Base-by-base conservation (phyloP, 1,140 invertebrate genomes). In the Lepidurus packardi region DNA sequence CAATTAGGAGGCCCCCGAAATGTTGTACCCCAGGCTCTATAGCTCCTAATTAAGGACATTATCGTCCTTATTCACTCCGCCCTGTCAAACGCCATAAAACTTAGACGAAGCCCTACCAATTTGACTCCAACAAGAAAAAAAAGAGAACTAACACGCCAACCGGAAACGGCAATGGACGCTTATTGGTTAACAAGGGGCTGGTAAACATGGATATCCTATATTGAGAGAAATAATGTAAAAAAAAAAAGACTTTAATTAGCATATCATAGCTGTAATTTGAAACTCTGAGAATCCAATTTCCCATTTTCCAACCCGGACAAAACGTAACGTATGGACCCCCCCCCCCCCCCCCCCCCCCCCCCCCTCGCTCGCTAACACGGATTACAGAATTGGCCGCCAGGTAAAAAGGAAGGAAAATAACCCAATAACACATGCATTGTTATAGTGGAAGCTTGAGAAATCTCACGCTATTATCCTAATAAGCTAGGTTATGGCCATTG, bases 391-490 rank as follows among this genome's bases (percentile, higher is more conserved):
- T 34, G 34, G 34, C 34, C 34, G 34, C 34, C 34, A 34, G 34
- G 34, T 34, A 34, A 34, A 34, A 21, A 65, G 53, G 53, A 65
- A 65, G 53, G 53, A 47, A 65, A 65, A n/a, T 65, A 13, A 65
- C 53, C 21, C 21, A 65, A n/a, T 65, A 21, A 21, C 16, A 65
- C 21, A 65, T 65, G 6, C 16, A n/a, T n/a, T 13, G 21, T 65
- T 13, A 21, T 16, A n/a, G 53, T 10, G 21, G 16, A 65, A 65
- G 53, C 53, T 65, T 16, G 53, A 65, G 53, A 65, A 65, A 65
- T 65, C 53, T 65, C 53, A 65, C 53, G 53, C 53, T 65, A 65
- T 65, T 65, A 65, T 65, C 53, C 53, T 65, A 65, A 65, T 65
- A 65, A 65, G 53, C 53, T 65, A 16, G 21, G 53, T 65, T 13